Conservation (phyloP, 2,888 invertebrate genomes). For the Drosophila fulvimacula region DNA sequence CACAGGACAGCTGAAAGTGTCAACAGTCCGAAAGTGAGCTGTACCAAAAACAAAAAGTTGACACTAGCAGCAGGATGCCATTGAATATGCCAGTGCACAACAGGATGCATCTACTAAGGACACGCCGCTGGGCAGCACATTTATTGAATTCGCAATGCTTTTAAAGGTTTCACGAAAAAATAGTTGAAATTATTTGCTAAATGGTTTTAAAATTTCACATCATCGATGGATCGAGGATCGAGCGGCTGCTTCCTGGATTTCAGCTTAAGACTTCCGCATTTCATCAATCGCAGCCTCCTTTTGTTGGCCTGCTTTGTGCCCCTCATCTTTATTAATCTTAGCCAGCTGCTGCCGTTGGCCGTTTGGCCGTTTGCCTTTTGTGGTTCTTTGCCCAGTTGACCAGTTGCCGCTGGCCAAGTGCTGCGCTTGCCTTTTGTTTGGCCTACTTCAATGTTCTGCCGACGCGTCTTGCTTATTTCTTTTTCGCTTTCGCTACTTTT, state of each 20-base stretch:
- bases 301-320: constrained; percentile 42
- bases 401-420: constrained; percentile 62
- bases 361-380: constrained; percentile 72
- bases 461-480: constrained; percentile 36
- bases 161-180: constrained; percentile 3
- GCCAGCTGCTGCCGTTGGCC: constrained; percentile 48
- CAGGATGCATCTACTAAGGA: constrained; percentile 17
- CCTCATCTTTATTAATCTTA: constrained; percentile 45
- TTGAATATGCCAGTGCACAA: constrained; percentile 4
- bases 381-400: constrained; percentile 65
- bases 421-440: constrained; percentile 46
- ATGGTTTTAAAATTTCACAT: constrained; percentile 46
- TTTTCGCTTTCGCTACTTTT: constrained; percentile 21
- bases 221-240: constrained; percentile 3
- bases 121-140: constrained; percentile 47
- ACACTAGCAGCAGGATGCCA: constrained; percentile 23
- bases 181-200: constrained; percentile 46
- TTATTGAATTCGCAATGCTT: constrained; percentile 56
- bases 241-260: constrained; percentile 15
- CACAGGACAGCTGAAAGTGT: constrained; percentile 72
- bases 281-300: constrained; percentile 26
- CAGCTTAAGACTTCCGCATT: constrained; percentile 45
- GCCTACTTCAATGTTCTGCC: constrained; percentile 66
- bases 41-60: constrained; percentile 31
- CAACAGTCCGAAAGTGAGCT: constrained; percentile 61